Evolutionary conservation across 2,797 vertebrate species (phyloP), one percentile per base, ranked within the genome.

Genomic region (Miichthys miiuy): DNA sequence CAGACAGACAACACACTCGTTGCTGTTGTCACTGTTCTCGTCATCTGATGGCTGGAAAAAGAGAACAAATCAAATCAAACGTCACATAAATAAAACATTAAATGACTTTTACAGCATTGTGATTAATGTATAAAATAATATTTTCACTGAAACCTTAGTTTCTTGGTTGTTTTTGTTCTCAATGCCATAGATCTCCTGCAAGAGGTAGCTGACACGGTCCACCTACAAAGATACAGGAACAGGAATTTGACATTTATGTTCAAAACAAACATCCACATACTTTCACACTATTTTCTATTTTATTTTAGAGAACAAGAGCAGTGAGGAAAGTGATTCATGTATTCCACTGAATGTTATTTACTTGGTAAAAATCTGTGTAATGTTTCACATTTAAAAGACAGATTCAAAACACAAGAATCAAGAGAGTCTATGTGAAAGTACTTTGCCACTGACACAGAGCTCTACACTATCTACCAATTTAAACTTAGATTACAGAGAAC

Each of bases 91-190:
- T 52, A 18, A 77, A 81, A 25, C 27, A 27, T 2, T 0, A 4
- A 4, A 2, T 9, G 68, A 21, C 4, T 25, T 42, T 56, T 34
- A 50, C 51, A 68, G 20, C 34, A 46, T 2, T 6, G 10, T 8
- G 2, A 41, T 25, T 64, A 0, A 16, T 6, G 42, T 13, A 14
- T 13, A 17, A 1, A 3, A 6, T 5, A 14, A 27, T 3, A 7
- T n/a, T 18, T 62, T 21, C 0, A 60, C 10, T 20, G 16, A 46
- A 52, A 99, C 98, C 98, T 99, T 99, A 0, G 97, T 99, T 87
- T 99, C 98, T 88, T 99, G 98, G 93, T 98, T 99, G 95, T 98
- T 99, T 90, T 99, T 99, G 93, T 99, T 99, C 92, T 99, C 98
- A 0, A 99, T 99, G 75, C 98, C 98, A 0, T 99, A 99, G 92